Evolutionary conservation across 2,888 invertebrate genomes (phyloP).

Genomic region (Elegia similella): DNA sequence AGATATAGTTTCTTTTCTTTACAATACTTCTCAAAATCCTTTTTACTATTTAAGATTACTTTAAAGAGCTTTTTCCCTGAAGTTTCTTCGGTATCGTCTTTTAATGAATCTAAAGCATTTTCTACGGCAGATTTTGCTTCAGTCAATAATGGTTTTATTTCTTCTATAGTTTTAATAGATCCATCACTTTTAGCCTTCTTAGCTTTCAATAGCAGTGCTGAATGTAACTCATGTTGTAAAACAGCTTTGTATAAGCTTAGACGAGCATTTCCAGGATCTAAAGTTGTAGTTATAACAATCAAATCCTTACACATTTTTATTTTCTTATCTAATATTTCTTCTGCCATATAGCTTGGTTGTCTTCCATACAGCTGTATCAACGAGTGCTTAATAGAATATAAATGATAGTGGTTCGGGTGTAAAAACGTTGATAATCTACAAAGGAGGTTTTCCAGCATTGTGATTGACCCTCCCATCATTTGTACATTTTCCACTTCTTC

Average conservation of each 20-base stretch:
- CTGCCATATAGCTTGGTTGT: slow-evolving; percentile 83
- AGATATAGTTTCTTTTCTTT: slow-evolving; percentile 59
- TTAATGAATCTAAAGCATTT: slow-evolving; percentile 66
- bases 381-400: slow-evolving; percentile 91
- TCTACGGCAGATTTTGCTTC: slow-evolving; percentile 72
- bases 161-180: slow-evolving; percentile 45
- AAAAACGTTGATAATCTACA: slow-evolving; percentile 87
- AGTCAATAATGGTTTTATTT: slow-evolving; percentile 57
- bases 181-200: slow-evolving; percentile 61
- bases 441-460: slow-evolving; percentile 83
- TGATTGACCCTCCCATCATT: slow-evolving; percentile 81
- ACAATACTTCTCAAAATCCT: slow-evolving; percentile 71
- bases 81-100: slow-evolving; percentile 76
- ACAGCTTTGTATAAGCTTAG: slow-evolving; percentile 90
- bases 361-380: slow-evolving; percentile 90
- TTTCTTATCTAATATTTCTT: slow-evolving; percentile 84
- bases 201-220: slow-evolving; percentile 76
- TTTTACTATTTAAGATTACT: slow-evolving; percentile 70
- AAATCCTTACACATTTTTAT: slow-evolving; percentile 85
- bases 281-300: slow-evolving; percentile 80
- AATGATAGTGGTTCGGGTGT: slow-evolving; percentile 92
- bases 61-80: slow-evolving; percentile 78
- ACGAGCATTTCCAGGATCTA: slow-evolving; percentile 88
- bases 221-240: slow-evolving; percentile 86
- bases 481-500: slow-evolving; percentile 88